Evolutionary conservation across 2,888 invertebrate genomes (phyloP), one percentile per base, ranked within the genome.

Genomic region (Ametastegia equiseti): DNA sequence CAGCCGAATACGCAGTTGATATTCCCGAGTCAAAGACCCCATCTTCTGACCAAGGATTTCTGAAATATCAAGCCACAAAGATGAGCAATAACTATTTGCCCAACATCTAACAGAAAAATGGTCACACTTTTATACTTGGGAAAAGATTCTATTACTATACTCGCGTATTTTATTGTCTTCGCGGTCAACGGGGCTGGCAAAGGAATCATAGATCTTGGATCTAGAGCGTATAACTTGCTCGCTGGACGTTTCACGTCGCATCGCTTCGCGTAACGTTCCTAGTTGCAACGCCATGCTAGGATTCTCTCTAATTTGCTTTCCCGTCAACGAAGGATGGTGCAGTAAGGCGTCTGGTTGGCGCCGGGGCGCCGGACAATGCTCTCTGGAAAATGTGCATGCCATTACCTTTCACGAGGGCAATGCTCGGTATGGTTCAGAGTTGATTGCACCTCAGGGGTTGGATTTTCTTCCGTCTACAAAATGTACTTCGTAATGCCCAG

Each of bases 351-450:
- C 75, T 75, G 50, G 75, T 54, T 50, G 75, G 75, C 75, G 75
- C 75, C 75, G n/a, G 9, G 4, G 36, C 36, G 75, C 33, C 75
- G 54, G 75, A 75, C 75, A 75, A 75, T 75, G 54, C 54, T 75
- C 75, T 33, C 75, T 36, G 33, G 50, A 75, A 54, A 54, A 75
- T 75, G 75, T 75, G 75, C 75, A 75, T 75, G 54, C 50, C 75
- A 75, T 75, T 75, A 36, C 36, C 75, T 54, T 75, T 36, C 75
- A 50, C 75, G 75, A 75, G 75, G 75, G 75, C 75, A 75, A 75
- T 50, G 75, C 73, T 75, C 73, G 73, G 54, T 75, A 75, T 54
- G 50, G 27, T 54, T 75, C 54, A 23, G 75, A 54, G 75, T 75
- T 75, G 75, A 54, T 50, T 75, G 75, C 54, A 54, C 75, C 54